Evolutionary conservation across 2,113 vertebrate species (phyloP).

Genomic region (Pristiophorus japonicus): DNA sequence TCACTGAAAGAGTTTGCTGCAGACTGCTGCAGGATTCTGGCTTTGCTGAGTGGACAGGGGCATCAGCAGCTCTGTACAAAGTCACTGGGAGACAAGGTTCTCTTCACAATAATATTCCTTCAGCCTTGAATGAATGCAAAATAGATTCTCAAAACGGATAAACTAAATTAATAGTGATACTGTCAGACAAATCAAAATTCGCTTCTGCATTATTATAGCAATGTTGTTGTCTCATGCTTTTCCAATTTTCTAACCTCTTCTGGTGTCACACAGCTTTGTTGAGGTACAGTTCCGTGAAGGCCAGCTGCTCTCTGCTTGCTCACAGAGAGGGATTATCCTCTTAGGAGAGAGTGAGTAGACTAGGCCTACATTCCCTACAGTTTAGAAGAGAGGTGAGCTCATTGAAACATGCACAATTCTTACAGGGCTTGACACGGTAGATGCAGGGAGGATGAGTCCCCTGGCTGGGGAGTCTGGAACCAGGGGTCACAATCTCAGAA

Average conservation of each 20-base stretch:
- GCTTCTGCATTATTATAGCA: not conserved
- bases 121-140: not conserved
- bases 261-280: not conserved
- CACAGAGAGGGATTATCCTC: too few species aligned
- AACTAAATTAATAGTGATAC: too few species aligned
- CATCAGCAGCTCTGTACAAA: not conserved
- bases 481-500: too few species aligned
- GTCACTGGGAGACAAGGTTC: not conserved
- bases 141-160: too few species aligned
- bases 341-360: too few species aligned
- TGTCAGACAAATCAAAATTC: not conserved
- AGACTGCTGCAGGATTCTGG: not conserved
- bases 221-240: not conserved
- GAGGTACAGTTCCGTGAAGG: not conserved
- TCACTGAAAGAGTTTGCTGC: not conserved
- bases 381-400: too few species aligned
- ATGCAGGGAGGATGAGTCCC: too few species aligned
- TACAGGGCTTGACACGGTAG: too few species aligned
- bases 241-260: not conserved
- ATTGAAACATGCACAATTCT: too few species aligned
- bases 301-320: not conserved
- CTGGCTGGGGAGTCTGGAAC: too few species aligned
- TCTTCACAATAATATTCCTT: not conserved
- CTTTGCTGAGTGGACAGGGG: conserved; percentile 16
- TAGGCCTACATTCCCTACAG: too few species aligned